Percentiles rank a stretch among this genome's conserved stretches.
Conservation (phyloP, 2,113 vertebrate species). For the Varanus komodoensis region DNA sequence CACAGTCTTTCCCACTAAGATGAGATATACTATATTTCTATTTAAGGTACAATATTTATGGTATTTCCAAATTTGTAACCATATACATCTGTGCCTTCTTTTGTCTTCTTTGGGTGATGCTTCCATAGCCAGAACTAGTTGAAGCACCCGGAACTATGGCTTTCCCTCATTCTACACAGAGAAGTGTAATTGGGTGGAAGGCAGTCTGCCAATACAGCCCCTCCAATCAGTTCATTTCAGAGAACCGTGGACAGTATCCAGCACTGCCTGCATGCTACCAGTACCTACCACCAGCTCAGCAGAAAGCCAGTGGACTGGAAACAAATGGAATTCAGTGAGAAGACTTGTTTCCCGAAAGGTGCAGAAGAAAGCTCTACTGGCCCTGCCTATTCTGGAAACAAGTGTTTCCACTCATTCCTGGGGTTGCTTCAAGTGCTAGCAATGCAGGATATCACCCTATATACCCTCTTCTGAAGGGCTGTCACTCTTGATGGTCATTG, state of each 20-base stretch:
- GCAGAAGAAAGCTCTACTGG: too few relatives aligned
- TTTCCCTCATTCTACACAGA: not conserved
- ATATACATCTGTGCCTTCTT: not conserved
- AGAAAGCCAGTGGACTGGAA: too few relatives aligned
- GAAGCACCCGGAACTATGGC: not conserved
- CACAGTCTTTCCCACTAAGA: not conserved
- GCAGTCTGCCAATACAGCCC: not conserved
- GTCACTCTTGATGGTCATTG: not conserved
- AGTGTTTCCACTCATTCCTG: too few relatives aligned
- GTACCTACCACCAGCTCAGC: too few relatives aligned
- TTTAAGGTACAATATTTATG: not conserved
- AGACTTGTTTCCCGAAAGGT: too few relatives aligned
- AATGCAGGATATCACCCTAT: too few relatives aligned
- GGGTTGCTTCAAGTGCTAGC: too few relatives aligned
- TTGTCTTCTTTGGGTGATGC: not conserved
- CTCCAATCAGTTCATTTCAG: not conserved
- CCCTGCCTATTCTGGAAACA: too few relatives aligned
- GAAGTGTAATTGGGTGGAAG: not conserved
- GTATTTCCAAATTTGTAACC: not conserved
- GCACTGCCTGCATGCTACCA: too few relatives aligned
- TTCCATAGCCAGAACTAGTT: not conserved
- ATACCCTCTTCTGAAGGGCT: too few relatives aligned
- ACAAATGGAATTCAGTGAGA: too few relatives aligned
- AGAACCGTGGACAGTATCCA: not conserved
- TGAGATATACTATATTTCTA: not conserved